Evolutionary conservation across 2,888 invertebrate species (phyloP).

Genomic region (Cerceris ruficornis): DNA sequence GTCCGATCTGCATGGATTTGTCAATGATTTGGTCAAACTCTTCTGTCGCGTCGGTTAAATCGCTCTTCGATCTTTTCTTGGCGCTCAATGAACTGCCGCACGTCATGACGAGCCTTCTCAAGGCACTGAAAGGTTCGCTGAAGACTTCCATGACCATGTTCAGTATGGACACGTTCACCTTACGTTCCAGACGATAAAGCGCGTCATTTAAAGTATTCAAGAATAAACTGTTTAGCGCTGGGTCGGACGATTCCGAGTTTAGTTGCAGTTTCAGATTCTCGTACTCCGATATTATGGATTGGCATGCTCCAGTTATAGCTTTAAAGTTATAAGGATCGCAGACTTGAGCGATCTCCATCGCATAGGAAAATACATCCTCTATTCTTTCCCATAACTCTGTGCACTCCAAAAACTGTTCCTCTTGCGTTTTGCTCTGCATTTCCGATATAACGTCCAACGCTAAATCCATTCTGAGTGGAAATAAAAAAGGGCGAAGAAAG

Average conservation of each 20-base stretch:
- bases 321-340: constrained; percentile 79
- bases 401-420: constrained; percentile 70
- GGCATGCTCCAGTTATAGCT: constrained; percentile 79
- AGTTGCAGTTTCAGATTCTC: constrained; percentile 78
- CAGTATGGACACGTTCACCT: constrained; percentile 86
- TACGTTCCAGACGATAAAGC: constrained; percentile 86
- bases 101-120: constrained; percentile 77
- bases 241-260: constrained; percentile 78
- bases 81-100: constrained; percentile 76
- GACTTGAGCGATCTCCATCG: constrained; percentile 81
- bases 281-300: constrained; percentile 79
- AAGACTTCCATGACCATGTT: constrained; percentile 83
- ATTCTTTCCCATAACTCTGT: constrained; percentile 75
- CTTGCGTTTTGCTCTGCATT: constrained; percentile 68
- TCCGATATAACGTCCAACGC: constrained; percentile 76
- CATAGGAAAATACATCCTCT: constrained; percentile 80
- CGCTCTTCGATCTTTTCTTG: constrained; percentile 72
- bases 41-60: constrained; percentile 83
- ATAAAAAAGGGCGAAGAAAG: not conserved
- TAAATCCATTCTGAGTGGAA: constrained; percentile 75
- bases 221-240: constrained; percentile 84
- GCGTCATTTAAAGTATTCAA: constrained; percentile 85
- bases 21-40: constrained; percentile 88
- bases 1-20: constrained; percentile 86
- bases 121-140: constrained; percentile 74